A percentile compares a stretch with the other conserved stretches of the same genome.
These are phyloP conservation scores for Zootoca vivipara DNA, from an alignment of 2,113 vertebrate species.

Conservation along the genomic window DNA sequence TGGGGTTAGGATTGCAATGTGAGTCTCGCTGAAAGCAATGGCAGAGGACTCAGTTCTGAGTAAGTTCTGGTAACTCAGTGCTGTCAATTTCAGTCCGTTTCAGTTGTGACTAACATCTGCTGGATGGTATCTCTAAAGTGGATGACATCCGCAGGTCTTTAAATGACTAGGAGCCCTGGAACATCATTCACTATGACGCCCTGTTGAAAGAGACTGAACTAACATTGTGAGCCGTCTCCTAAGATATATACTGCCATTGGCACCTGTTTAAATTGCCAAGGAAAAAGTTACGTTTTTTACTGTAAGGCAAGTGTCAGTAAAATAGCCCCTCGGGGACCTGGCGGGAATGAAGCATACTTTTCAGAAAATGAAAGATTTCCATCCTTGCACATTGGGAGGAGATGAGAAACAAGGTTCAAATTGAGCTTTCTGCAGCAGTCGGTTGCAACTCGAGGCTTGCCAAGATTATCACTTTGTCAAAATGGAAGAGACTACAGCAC, in stretches of 20 bases:
- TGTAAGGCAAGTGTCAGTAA: constrained; percentile 41
- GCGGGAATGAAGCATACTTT: constrained; percentile 20
- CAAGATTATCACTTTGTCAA: constrained; percentile 20
- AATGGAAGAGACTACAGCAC: constrained; percentile 9
- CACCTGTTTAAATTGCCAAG: constrained; percentile 36
- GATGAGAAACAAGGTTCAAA: constrained; percentile 29
- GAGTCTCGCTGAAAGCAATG: neutral
- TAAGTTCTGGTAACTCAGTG: neutral
- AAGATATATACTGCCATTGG: constrained; percentile 25
- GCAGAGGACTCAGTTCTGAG: neutral
- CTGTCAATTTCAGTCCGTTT: neutral
- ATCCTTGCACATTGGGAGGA: constrained; percentile 21
- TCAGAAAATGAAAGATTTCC: neutral
- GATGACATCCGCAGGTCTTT: neutral
- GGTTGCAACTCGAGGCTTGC: constrained; percentile 29
- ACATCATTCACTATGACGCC: neutral
- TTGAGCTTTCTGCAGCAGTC: constrained; percentile 26
- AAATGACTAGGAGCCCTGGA: neutral
- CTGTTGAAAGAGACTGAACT: neutral
- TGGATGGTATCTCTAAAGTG: neutral
- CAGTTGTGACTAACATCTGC: neutral
- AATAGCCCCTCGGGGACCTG: neutral
- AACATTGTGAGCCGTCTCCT: constrained; percentile 8
- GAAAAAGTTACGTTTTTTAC: constrained; percentile 24
- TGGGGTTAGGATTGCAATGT: too few species aligned